A percentile compares a stretch with the other conserved stretches of the same genome.
Evolutionary conservation across 2,113 vertebrate genomes (phyloP).

Genomic region (Nipponia nippon): DNA sequence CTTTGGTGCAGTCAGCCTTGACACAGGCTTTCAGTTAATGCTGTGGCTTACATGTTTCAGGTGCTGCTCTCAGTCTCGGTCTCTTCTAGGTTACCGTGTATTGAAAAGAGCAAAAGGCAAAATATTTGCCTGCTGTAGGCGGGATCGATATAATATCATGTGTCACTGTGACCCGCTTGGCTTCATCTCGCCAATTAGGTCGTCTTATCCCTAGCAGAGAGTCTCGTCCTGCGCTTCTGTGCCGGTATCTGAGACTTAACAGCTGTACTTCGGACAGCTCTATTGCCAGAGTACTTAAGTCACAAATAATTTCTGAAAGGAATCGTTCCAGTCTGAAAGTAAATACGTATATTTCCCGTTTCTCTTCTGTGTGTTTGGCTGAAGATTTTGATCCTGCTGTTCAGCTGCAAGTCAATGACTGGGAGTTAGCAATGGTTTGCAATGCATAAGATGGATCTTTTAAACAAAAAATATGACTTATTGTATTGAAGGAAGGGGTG

Average conservation of each 20-base stretch:
- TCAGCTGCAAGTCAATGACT: not conserved
- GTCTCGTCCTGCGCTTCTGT: not conserved
- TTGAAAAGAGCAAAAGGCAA: not conserved
- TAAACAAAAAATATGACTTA: not conserved
- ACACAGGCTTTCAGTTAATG: not conserved
- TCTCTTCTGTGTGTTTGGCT: not conserved
- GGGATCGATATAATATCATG: not conserved
- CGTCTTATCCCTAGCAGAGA: not conserved
- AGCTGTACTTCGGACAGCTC: not conserved
- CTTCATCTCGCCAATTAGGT: not conserved
- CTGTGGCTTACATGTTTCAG: fast-evolving
- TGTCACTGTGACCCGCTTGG: not conserved
- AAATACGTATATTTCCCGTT: not conserved
- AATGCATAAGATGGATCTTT: too few relatives aligned
- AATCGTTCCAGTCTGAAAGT: not conserved
- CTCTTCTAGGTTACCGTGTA: not conserved
- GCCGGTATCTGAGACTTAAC: not conserved
- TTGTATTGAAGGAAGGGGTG: not conserved
- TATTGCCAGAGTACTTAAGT: not conserved
- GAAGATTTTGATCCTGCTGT: not conserved
- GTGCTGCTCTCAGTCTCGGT: not conserved
- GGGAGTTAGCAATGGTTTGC: not conserved
- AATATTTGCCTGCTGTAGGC: not conserved
- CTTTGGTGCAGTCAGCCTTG: not conserved
- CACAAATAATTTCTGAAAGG: not conserved